phyloP scores from a whole-genome alignment of 2,888 invertebrate species.

The Heterodera filipjevi region DNA sequence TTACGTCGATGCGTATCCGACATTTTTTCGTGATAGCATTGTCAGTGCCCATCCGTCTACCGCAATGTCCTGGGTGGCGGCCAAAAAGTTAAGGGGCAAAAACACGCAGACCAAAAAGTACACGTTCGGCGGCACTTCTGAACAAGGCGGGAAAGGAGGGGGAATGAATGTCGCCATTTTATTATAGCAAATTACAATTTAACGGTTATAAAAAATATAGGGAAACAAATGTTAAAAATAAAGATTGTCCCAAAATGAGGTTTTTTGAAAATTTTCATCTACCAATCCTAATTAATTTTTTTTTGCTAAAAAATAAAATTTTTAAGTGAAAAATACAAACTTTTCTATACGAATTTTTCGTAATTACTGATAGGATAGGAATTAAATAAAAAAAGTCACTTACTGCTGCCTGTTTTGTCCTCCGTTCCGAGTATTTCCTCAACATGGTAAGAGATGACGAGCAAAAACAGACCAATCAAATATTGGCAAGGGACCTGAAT shows the following conservation, averaged over 20 bases:
- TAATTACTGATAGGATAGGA: too few species aligned
- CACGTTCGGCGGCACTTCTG: slow-evolving; percentile 43
- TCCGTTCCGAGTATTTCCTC: slow-evolving; percentile 59
- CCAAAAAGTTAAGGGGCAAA: slow-evolving; percentile 88
- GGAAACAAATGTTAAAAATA: too few species aligned
- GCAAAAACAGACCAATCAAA: slow-evolving; percentile 76
- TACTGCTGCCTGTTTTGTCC: slow-evolving; percentile 31
- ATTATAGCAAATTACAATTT: too few species aligned
- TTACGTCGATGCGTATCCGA: slow-evolving; percentile 34
- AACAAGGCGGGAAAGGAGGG: slow-evolving; percentile 17
- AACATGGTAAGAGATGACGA: slow-evolving; percentile 76
- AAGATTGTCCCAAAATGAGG: too few species aligned
- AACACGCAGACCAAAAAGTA: slow-evolving; percentile 80
- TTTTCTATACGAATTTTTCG: too few species aligned
- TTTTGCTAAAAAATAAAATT: too few species aligned
- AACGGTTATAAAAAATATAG: too few species aligned
- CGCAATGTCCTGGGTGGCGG: slow-evolving; percentile 98
- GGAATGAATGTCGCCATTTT: too few species aligned
- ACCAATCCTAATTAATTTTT: too few species aligned
- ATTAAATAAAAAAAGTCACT: not conserved
- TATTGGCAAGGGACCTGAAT: slow-evolving; percentile 65
- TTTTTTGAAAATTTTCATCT: too few species aligned
- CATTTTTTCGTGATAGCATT: slow-evolving; percentile 80
- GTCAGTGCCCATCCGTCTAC: slow-evolving; percentile 99
- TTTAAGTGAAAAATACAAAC: too few species aligned